These are phyloP conservation scores for Amphiprion ocellaris DNA, from an alignment of 2,113 vertebrate genomes.

Conservation along the genomic window DNA sequence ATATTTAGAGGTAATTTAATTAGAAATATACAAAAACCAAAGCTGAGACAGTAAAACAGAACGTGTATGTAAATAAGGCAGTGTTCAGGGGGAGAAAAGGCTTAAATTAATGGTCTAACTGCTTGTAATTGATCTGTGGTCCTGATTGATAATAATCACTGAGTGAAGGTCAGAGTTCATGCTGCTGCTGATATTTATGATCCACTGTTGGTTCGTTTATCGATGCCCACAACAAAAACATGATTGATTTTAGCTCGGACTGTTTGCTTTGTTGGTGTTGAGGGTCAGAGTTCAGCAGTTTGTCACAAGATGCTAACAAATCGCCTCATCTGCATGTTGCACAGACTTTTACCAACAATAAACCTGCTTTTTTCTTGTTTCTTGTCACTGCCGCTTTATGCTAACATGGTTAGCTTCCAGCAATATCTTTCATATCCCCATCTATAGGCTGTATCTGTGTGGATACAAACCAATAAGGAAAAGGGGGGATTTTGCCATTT, in stretches of 20 bases:
- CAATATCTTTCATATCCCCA: constrained; percentile 28
- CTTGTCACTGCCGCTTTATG: constrained; percentile 22
- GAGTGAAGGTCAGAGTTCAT: constrained; percentile 41
- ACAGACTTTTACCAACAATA: background rate
- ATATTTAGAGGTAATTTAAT: too few relatives aligned
- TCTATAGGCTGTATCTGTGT: constrained; percentile 26
- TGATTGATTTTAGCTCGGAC: constrained; percentile 18
- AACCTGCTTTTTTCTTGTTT: too few relatives aligned
- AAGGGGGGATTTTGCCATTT: constrained; percentile 47
- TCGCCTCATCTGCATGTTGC: constrained; percentile 3
- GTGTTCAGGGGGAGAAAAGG: too few relatives aligned
- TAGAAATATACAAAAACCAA: too few relatives aligned
- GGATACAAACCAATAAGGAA: constrained; percentile 64
- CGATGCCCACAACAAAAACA: constrained; percentile 35
- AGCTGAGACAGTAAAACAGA: too few relatives aligned
- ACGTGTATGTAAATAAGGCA: too few relatives aligned
- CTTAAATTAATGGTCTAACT: background rate
- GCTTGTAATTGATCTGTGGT: constrained; percentile 23
- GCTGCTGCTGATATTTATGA: constrained; percentile 39
- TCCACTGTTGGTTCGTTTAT: constrained; percentile 23
- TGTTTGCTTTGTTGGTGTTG: constrained; percentile 1
- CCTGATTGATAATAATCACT: constrained; percentile 35
- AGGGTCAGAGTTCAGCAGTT: constrained; percentile 26
- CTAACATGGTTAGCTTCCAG: constrained; percentile 55
- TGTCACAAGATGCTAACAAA: background rate